Base-by-base conservation (phyloP, 2,113 vertebrate genomes). In the Apodemus sylvaticus region DNA sequence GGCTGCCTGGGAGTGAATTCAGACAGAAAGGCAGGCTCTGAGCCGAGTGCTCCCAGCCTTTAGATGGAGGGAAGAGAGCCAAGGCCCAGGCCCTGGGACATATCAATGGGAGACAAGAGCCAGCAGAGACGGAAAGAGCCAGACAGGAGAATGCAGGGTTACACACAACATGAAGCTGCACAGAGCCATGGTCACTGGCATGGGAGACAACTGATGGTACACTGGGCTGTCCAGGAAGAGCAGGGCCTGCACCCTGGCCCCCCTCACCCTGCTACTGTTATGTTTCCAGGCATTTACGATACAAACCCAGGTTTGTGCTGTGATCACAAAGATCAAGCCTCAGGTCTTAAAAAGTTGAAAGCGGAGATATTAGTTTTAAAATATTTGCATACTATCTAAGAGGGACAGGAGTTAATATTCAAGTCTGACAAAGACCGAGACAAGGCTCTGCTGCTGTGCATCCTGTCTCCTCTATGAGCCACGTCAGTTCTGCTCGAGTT, bases 211-310 rank as follows among this genome's bases (percentile, higher is more conserved):
- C 64, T 11, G 48, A 68, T 53, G 22, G 24, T 31, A 45, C 19
- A 71, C 7, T 5, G 1, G 26, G 24, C 76, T 64, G 42, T 55
- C 22, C 24, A 19, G 34, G 55, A 58, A 91, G 45, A 85, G 22
- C 88, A 91, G 20, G 66, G 34, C 55, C 53, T 10, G 13, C 3
- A 36, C 86, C 26, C 19, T 3, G 91, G 83, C 2, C 91, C 58
- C 81, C 60, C 68, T 92, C 70, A 86, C 82, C 42, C 39, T 42
- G 53, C 62, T 24, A 62, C 87, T 94, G 87, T 36, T 66, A 3
- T 90, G 55, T 58, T 77, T 97, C 78, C 45, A 73, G 26, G 97
- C 70, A 85, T n/a, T 58, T 42, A 64, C 11, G 8, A 60, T 66
- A 70, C 64, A 29, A 10, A 16, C 53, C 26, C 20, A 78, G 19